Evolutionary conservation across 2,113 vertebrate species (phyloP), one percentile per base, ranked within the genome.

Genomic region (Hippopotamus amphibius): DNA sequence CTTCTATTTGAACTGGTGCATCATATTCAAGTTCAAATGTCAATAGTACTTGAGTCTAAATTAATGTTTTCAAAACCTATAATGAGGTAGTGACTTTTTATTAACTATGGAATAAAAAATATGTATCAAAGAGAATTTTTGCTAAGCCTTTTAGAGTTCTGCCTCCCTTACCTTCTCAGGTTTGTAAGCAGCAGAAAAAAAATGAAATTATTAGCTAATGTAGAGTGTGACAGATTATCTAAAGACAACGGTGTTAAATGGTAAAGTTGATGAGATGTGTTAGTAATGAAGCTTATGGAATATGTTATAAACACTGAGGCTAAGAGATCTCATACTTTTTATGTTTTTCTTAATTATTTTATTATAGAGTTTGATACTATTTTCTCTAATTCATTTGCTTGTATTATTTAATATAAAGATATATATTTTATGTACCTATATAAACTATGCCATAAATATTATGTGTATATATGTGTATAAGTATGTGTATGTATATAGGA

Each of bases 351-450:
- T 55, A 48, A 41, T 65, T 93, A 79, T 12, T 66, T 95, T 92
- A 33, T 92, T 88, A 65, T 6, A 68, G 41, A 68, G 50, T 81
- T 95, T 82, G 26, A 66, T 77, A 13, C 15, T 84, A 33, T 96
- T 96, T 97, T 89, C n/a, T 61, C 72, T 55, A 95, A 72, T 66
- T 90, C 57, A 79, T 63, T 93, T 95, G n/a, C 69, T 90, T 74
- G 6, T 74, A 74, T 91, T 90, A 41, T 63, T 96, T 57, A 94
- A 53, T 80, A 30, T 94, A 90, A 59, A 80, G 28, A 66, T 85
- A 79, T 5, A 43, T 90, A 41, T 68, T 81, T 86, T 82, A 92
- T 69, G 3, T 96, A 61, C 53, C 48, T n/a, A 74, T 89, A 94
- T 55, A 90, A 77, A 66, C 80, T 90, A 13, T 88, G 71, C 69